Evolutionary conservation across 2,888 invertebrate species (phyloP).

Genomic region (Ophioninae sp.): DNA sequence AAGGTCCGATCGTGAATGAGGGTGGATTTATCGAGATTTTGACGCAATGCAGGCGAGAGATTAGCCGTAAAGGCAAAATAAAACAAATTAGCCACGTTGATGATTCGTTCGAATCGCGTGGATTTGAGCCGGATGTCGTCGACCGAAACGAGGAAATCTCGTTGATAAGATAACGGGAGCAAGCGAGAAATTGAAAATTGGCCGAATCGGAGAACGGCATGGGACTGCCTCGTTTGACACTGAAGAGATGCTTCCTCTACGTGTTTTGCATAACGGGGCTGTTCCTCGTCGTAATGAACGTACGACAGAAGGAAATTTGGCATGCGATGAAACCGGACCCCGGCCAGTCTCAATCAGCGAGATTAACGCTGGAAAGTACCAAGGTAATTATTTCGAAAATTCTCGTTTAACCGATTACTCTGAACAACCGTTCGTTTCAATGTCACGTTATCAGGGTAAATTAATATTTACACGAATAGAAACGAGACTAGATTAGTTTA

Average conservation of each 20-base stretch:
- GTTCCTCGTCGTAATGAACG: conserved; percentile 83
- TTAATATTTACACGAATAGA: conserved; percentile 4
- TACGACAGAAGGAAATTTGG: conserved; percentile 80
- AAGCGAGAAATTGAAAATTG: conserved; percentile 39
- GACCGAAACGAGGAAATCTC: conserved; percentile 14
- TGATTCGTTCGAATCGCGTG: neutral
- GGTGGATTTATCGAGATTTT: too few species aligned
- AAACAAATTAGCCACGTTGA: neutral
- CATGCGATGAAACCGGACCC: conserved; percentile 75
- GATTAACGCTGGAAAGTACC: conserved; percentile 65
- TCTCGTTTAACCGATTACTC: neutral
- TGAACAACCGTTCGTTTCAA: neutral
- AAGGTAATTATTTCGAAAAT: conserved; percentile 70
- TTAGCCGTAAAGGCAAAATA: neutral
- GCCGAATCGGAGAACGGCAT: conserved; percentile 75
- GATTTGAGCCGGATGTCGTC: conserved; percentile 36
- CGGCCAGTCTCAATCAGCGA: conserved; percentile 68
- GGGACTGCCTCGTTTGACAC: conserved; percentile 84
- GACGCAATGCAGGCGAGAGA: neutral
- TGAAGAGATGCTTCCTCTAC: conserved; percentile 84
- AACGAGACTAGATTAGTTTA: neutral
- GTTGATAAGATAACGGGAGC: conserved; percentile 18
- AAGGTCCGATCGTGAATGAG: neutral
- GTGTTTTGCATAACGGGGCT: conserved; percentile 82
- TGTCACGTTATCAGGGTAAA: conserved; percentile 16